phyloP scores from a whole-genome alignment of 1,140 invertebrate genomes.

The Heliconius congener region DNA sequence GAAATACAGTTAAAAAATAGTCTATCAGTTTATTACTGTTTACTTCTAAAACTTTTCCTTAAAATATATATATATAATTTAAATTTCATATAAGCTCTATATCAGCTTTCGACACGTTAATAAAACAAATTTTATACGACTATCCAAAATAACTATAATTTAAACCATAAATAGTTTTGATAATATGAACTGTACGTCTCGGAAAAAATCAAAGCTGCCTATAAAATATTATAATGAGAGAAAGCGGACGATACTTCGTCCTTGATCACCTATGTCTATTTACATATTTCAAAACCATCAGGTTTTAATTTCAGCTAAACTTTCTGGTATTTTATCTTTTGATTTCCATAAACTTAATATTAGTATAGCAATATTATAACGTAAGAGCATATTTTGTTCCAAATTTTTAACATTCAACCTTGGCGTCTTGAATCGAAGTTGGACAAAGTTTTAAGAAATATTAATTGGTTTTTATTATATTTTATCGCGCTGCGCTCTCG shows the following conservation, averaged over 20 bases:
- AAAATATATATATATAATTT: neutral
- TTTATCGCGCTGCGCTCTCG: constrained; percentile 11
- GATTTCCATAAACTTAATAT: constrained; percentile 19
- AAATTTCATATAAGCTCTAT: neutral
- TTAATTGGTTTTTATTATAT: constrained; percentile 23
- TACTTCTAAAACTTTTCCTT: neutral
- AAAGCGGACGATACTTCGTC: constrained; percentile 41
- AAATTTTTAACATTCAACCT: constrained; percentile 7
- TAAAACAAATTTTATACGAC: constrained; percentile 1
- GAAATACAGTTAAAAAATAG: neutral
- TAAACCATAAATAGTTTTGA: constrained; percentile 14
- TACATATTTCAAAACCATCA: constrained; percentile 23
- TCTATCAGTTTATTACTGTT: neutral
- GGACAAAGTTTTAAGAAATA: neutral
- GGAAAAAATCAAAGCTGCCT: constrained; percentile 36
- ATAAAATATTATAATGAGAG: constrained; percentile 48
- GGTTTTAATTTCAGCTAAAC: constrained; percentile 6
- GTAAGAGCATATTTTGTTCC: neutral
- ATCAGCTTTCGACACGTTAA: neutral
- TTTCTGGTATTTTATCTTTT: constrained; percentile 2
- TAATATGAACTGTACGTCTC: constrained; percentile 20
- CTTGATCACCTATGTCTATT: constrained; percentile 40
- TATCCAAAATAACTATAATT: constrained; percentile 14
- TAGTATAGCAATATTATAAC: constrained; percentile 9
- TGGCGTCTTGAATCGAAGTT: neutral